A percentile compares a stretch with the other conserved stretches of the same genome.
phyloP scores from a whole-genome alignment of 2,888 invertebrate genomes.

The Pocota personata region DNA sequence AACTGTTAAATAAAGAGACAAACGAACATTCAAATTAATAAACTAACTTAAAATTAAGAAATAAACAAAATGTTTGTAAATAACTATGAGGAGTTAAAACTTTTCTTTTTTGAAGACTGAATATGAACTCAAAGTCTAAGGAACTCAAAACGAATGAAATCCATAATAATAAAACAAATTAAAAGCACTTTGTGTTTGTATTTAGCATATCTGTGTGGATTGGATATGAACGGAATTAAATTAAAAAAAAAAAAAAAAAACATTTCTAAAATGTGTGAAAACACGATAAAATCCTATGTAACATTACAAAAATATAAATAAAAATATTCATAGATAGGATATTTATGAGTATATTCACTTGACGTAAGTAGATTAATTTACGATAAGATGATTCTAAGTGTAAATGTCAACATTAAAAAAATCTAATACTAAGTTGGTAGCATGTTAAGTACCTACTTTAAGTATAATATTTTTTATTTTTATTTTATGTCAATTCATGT shows the following conservation, averaged over 20 bases:
- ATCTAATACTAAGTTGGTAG: slow-evolving; percentile 57
- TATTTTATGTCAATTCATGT: slow-evolving; percentile 70
- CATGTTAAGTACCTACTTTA: slow-evolving; percentile 62
- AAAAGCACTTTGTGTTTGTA: slow-evolving; percentile 71
- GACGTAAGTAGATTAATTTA: slow-evolving; percentile 71
- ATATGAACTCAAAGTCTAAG: slow-evolving; percentile 75
- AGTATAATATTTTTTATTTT: slow-evolving; percentile 67
- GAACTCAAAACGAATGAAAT: slow-evolving; percentile 64
- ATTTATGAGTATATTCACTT: slow-evolving; percentile 73
- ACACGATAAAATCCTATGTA: slow-evolving; percentile 72
- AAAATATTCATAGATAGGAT: slow-evolving; percentile 72
- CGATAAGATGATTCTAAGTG: slow-evolving; percentile 61
- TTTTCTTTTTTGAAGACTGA: slow-evolving; percentile 74
- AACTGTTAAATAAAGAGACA: slow-evolving; percentile 45
- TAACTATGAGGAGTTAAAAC: slow-evolving; percentile 66
- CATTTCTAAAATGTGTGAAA: slow-evolving; percentile 69
- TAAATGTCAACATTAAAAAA: slow-evolving; percentile 57
- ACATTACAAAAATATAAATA: slow-evolving; percentile 47
- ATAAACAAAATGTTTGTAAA: slow-evolving; percentile 57
- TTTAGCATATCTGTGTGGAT: slow-evolving; percentile 68
- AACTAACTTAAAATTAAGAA: slow-evolving; percentile 27
- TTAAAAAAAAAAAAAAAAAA: slow-evolving; percentile 59
- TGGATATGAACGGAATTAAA: slow-evolving; percentile 66
- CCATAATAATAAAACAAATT: slow-evolving; percentile 33
- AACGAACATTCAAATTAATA: slow-evolving; percentile 36